A percentile compares a stretch with the other conserved stretches of the same genome.
Conservation (phyloP, 2,797 vertebrate genomes). For the Choloepus didactylus region DNA sequence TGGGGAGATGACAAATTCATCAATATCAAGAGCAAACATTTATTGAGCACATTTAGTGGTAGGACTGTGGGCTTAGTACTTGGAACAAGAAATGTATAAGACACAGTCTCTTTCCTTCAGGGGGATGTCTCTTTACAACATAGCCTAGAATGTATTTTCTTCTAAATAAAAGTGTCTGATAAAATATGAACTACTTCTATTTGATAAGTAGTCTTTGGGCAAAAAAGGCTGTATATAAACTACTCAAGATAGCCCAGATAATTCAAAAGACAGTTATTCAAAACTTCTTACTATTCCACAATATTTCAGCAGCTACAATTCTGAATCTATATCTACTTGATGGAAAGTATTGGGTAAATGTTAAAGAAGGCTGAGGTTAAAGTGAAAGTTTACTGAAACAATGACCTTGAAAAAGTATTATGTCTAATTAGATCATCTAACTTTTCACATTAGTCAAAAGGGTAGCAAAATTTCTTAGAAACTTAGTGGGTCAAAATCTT, state of each 20-base stretch:
- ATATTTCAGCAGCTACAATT: neutral
- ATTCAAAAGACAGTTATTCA: constrained; percentile 45
- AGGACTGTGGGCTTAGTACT: neutral
- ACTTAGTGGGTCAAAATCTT: neutral
- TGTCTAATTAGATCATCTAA: constrained; percentile 48
- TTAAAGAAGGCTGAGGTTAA: neutral
- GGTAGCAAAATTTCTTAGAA: constrained; percentile 32
- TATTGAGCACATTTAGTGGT: constrained; percentile 20
- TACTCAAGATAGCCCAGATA: neutral
- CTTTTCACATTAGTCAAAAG: constrained; percentile 58
- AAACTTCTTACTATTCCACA: neutral
- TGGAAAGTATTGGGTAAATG: neutral
- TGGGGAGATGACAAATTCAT: constrained; percentile 38
- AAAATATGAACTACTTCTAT: constrained; percentile 1
- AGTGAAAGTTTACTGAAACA: neutral
- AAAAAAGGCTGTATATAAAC: neutral
- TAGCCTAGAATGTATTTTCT: neutral
- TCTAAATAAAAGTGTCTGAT: constrained; percentile 19
- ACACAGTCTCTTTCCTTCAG: neutral
- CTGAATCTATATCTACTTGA: neutral
- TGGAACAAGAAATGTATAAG: constrained; percentile 2
- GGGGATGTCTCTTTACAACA: neutral
- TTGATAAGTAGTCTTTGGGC: neutral
- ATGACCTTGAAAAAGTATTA: constrained; percentile 24
- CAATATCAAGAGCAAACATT: constrained; percentile 14